Evolutionary conservation across 2,113 vertebrate species (phyloP).

Genomic region (Hyperopisus bebe): DNA sequence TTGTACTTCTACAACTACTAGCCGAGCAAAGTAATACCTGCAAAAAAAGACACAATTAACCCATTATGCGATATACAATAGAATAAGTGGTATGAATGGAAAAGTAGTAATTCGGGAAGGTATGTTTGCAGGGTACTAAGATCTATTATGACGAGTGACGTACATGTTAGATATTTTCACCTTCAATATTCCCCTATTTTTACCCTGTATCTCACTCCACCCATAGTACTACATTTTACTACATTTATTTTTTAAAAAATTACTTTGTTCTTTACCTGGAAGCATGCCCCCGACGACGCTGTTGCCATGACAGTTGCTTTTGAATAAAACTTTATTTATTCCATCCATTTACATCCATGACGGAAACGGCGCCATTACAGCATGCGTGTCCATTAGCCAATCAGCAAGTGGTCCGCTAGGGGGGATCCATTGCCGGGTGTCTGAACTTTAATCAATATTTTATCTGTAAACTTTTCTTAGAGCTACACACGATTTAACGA

Average conservation of each 20-base stretch:
- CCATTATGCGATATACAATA: background rate
- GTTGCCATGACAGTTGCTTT: constrained; percentile 46
- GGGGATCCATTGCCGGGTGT: background rate
- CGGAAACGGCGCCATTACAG: background rate
- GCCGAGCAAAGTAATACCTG: background rate
- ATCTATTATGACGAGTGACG: background rate
- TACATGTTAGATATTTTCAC: background rate
- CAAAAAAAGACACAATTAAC: background rate
- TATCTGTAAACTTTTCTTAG: background rate
- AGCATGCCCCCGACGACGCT: background rate
- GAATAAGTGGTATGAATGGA: background rate
- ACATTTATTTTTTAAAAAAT: background rate
- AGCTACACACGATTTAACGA: background rate
- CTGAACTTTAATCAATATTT: background rate
- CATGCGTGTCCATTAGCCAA: background rate
- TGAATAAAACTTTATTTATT: constrained; percentile 39
- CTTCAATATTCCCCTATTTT: background rate
- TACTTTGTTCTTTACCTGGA: background rate
- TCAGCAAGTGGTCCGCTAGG: background rate
- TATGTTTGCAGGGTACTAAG: background rate
- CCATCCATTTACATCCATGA: background rate
- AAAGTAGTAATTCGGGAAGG: background rate
- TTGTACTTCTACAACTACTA: background rate
- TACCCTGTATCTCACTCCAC: background rate
- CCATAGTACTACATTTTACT: background rate